Evolutionary conservation across 2,888 invertebrate species (phyloP).

Genomic region (Phaonia tiefii): DNA sequence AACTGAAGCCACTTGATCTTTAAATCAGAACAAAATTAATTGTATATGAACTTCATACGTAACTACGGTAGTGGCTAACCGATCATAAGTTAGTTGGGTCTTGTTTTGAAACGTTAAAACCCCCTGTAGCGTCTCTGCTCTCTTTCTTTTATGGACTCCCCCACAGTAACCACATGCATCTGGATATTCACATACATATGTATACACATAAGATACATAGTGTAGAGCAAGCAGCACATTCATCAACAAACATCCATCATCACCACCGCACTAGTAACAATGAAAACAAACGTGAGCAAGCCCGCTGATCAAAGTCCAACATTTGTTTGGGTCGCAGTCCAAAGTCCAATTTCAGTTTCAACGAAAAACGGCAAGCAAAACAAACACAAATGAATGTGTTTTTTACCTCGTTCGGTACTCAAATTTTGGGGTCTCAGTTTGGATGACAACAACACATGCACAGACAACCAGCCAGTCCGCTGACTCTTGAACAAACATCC

Average conservation of each 20-base stretch:
- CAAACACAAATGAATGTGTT: constrained; percentile 4
- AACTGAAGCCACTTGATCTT: constrained; percentile 26
- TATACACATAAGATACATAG: constrained; percentile 27
- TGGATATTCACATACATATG: constrained; percentile 2
- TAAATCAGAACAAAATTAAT: constrained; percentile 11
- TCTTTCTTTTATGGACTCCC: background rate
- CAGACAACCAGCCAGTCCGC: constrained; percentile 6
- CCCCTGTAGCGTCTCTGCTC: constrained; percentile 17
- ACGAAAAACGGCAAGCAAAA: constrained; percentile 39
- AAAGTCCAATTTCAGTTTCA: constrained; percentile 78
- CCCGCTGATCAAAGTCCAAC: constrained; percentile 75
- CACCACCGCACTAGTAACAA: constrained; percentile 49
- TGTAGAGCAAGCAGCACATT: constrained; percentile 14
- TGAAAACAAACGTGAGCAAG: constrained; percentile 60
- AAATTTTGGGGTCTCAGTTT: constrained; percentile 50
- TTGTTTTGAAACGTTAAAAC: background rate
- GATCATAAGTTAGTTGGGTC: background rate
- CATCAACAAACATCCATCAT: constrained; percentile 42
- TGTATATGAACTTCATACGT: background rate
- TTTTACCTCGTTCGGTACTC: constrained; percentile 37
- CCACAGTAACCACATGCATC: background rate
- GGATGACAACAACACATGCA: constrained; percentile 20
- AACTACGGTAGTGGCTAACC: background rate
- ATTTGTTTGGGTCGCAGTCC: constrained; percentile 75
- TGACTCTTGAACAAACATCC: background rate